Evolutionary conservation across 2,888 invertebrate genomes (phyloP), one percentile per base, ranked within the genome.

Genomic region (Ellobium chinense): DNA sequence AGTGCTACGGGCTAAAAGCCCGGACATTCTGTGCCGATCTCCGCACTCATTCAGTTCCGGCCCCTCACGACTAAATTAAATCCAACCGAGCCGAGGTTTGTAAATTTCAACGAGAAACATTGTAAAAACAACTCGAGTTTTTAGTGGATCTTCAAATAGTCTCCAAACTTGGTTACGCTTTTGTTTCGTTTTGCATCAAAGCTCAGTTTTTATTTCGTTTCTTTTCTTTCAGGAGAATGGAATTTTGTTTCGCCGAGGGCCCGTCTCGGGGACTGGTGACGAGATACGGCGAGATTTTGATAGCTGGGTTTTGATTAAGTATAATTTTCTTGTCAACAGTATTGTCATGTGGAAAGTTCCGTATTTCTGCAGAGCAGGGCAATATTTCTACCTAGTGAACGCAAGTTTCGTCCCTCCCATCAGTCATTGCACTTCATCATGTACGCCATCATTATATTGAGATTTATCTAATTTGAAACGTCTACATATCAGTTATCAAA

Each of bases 81-180:
- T 60, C 56, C 72, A 72, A 24, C 60, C 24, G 31, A 72, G 36
- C 72, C 72, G 72, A 72, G 72, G 72, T 72, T 72, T 72, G 60
- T 36, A 72, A 72, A 21, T 72, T 72, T 72, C 72, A 72, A 31
- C 72, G 60, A 72, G n/a, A 24, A 60, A 4, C 69, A 60, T 58
- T 72, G 72, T 72, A 72, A 72, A 72, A 72, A 72, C 58, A 72
- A 58, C 72, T 60, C 58, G 27, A 29, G 18, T 24, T 24, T 72
- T 72, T 18, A 72, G 34, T 72, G 72, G 58, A 60, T 36, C 58
- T 60, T 72, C 72, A 72, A 72, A 72, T 72, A 72, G 56, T 72
- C 18, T 60, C 58, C 36, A 60, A 72, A 72, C 37, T 18, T 14
- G 34, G 36, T 72, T 72, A 72, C 4, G 72, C 36, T 24, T 72